Evolutionary conservation across 2,888 invertebrate genomes (phyloP).

Genomic region (Tuta absoluta): DNA sequence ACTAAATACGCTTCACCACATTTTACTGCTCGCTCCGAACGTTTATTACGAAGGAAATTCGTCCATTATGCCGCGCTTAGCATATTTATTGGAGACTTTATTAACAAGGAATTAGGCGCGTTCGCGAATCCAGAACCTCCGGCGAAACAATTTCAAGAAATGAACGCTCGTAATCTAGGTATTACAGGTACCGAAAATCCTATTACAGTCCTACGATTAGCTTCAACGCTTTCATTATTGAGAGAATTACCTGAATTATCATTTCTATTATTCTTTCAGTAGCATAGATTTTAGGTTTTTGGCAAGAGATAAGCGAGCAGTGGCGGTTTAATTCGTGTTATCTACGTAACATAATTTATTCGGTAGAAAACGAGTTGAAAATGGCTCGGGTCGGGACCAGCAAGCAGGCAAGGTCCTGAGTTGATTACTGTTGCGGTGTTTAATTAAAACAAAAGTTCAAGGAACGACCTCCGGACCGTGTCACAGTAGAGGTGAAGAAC

Average conservation of each 20-base stretch:
- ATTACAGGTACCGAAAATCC: slow-evolving; percentile 12
- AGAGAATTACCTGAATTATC: background rate
- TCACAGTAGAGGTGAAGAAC: too few species aligned
- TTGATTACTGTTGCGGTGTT: slow-evolving; percentile 29
- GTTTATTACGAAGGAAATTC: slow-evolving; percentile 46
- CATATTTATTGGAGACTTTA: slow-evolving; percentile 33
- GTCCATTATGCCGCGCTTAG: slow-evolving; percentile 36
- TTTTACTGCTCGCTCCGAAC: slow-evolving; percentile 40
- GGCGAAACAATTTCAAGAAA: background rate
- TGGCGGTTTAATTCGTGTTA: background rate
- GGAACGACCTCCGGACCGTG: slow-evolving; percentile 37
- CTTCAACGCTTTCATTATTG: background rate
- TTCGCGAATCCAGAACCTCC: slow-evolving; percentile 12
- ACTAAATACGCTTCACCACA: slow-evolving; percentile 54
- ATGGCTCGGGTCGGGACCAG: slow-evolving; percentile 16
- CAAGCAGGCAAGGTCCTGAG: slow-evolving; percentile 25
- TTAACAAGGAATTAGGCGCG: slow-evolving; percentile 24
- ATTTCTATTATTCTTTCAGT: slow-evolving; percentile 5
- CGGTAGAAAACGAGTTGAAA: slow-evolving; percentile 24
- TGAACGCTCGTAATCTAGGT: slow-evolving; percentile 12
- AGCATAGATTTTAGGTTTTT: background rate
- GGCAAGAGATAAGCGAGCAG: background rate
- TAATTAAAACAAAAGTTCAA: slow-evolving; percentile 37
- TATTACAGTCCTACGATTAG: slow-evolving; percentile 2
- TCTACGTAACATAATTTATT: slow-evolving; percentile 27